These are phyloP conservation scores for Pseudochirops corinnae DNA, from an alignment of 2,797 vertebrate genomes.

Conservation along the genomic window DNA sequence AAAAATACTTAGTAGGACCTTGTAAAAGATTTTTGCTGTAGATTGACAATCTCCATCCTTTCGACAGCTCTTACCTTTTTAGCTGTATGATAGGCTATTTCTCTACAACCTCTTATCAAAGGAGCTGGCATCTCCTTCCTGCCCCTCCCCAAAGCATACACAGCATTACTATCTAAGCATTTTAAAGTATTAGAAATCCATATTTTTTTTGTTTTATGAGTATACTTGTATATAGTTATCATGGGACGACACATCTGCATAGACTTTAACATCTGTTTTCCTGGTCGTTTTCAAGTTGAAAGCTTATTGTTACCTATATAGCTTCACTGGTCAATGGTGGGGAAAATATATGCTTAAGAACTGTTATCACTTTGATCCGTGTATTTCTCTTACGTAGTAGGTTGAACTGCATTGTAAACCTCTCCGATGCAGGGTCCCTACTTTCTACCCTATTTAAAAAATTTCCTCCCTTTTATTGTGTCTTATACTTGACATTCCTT, in stretches of 20 bases:
- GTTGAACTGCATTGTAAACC: conserved; percentile 9
- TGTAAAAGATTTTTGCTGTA: background rate
- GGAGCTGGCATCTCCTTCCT: background rate
- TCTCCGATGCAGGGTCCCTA: background rate
- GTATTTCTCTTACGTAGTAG: conserved; percentile 1
- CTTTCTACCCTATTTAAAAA: conserved; percentile 6
- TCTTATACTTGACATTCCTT: conserved; percentile 3
- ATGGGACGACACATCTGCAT: background rate
- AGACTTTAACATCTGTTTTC: background rate
- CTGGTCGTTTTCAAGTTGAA: conserved; percentile 43
- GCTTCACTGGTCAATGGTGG: background rate
- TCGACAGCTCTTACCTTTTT: background rate
- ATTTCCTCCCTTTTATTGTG: background rate
- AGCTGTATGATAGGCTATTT: background rate
- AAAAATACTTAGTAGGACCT: background rate
- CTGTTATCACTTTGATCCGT: background rate
- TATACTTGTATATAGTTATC: background rate
- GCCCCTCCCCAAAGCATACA: background rate
- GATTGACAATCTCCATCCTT: background rate
- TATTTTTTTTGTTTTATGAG: background rate
- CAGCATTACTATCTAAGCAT: background rate
- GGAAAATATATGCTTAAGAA: background rate
- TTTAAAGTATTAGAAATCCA: background rate
- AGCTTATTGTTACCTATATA: background rate
- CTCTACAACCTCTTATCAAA: background rate